Evolutionary conservation across 2,113 vertebrate genomes (phyloP).

Genomic region (Xiphias gladius): DNA sequence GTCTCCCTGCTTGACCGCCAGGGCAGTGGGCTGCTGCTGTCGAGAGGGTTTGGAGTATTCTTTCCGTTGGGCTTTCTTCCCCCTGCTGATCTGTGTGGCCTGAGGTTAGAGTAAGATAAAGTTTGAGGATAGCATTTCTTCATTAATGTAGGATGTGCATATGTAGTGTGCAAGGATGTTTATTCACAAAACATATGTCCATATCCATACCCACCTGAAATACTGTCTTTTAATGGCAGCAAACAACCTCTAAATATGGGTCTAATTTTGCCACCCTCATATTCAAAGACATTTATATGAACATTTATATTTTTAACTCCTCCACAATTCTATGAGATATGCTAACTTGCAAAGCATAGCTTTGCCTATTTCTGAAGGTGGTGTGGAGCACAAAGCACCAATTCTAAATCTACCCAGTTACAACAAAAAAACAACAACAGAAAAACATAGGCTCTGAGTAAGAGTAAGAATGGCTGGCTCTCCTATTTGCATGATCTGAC

Average conservation of each 20-base stretch:
- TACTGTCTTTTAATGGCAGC: background rate
- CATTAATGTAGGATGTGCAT: slow-evolving; percentile 1
- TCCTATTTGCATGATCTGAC: slow-evolving; percentile 62
- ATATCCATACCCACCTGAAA: background rate
- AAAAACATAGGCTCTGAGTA: slow-evolving; percentile 22
- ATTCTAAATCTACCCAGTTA: slow-evolving; percentile 23
- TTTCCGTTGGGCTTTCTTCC: slow-evolving; percentile 51
- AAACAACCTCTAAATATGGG: background rate
- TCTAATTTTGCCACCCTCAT: background rate
- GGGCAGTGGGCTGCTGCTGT: slow-evolving; percentile 11
- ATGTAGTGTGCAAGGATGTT: background rate
- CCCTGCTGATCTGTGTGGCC: slow-evolving; percentile 58
- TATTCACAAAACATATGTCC: background rate
- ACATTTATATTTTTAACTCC: background rate
- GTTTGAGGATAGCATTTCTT: slow-evolving; percentile 14
- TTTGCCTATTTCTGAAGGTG: slow-evolving; percentile 12
- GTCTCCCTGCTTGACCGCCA: slow-evolving; percentile 7
- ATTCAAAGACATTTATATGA: background rate
- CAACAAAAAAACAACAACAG: slow-evolving; percentile 24
- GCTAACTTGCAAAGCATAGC: slow-evolving; percentile 7
- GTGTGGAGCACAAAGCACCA: slow-evolving; percentile 8
- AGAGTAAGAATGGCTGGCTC: slow-evolving; percentile 11
- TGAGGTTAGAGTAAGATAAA: slow-evolving; percentile 40
- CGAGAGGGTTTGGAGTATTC: slow-evolving; percentile 12
- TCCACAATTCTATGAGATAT: slow-evolving; percentile 1